Base-by-base conservation (phyloP, 2,888 invertebrate species). In the Drosophila pegasa region DNA sequence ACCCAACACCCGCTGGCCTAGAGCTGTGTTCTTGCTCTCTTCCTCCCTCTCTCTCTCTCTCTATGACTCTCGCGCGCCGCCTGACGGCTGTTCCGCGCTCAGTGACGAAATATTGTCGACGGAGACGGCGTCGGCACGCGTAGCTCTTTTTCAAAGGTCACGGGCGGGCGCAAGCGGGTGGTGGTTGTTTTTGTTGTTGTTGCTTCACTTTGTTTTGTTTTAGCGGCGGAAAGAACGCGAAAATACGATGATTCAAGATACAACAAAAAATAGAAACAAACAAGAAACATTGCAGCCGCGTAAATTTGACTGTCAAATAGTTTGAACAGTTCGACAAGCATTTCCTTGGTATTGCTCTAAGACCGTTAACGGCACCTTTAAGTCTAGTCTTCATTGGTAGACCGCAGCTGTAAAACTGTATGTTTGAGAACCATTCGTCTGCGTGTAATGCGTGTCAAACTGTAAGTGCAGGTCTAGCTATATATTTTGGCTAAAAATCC, bases 81-180 rank as follows among this genome's bases (percentile, higher is more conserved):
- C 43, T 62, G 57, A 48, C 56, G 61, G 10, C 60, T 25, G 27
- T 37, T 55, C 52, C 59, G 45, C 59, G 56, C 64, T 67, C 52
- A 57, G 68, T 79, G 79, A 75, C 79, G 82, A 81, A 78, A 79
- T 78, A 65, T 56, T 54, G 54, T 40, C 65, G 45, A 57, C 55
- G 47, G 41, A 43, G 47, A 47, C 55, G 47, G 45, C 52, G 40
- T 47, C 62, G 62, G 40, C 60, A 54, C 56, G 63, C 62, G 61
- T 45, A 38, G 38, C 56, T 33, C 54, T 55, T 48, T 25, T 18
- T 47, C 41, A 78, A 81, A 78, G 78, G 78, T 81, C 81, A 81
- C 52, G 67, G 74, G 37, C 55, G 31, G 55, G 20, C 22, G 37
- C 51, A 38, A 52, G 58, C 33, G 60, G 37, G 25, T 5, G 31